Evolutionary conservation across 2,888 invertebrate species (phyloP).

Genomic region (Nephrotoma flavescens): DNA sequence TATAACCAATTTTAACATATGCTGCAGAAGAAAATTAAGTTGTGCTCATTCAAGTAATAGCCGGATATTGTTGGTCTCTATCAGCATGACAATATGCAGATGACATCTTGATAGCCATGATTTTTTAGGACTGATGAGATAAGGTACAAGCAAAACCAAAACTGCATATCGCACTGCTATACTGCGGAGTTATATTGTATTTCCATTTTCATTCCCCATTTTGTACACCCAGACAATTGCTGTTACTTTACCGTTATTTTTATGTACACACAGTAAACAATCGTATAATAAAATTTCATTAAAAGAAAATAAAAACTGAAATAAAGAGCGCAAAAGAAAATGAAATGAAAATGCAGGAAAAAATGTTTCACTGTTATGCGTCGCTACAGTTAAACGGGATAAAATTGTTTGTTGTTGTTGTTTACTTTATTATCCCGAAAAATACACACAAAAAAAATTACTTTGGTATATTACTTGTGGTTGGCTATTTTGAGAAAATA

Average conservation of each 20-base stretch:
- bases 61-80: too few species aligned
- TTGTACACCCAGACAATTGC: background rate
- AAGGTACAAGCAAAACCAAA: too few species aligned
- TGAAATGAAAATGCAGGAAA: background rate
- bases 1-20: too few species aligned
- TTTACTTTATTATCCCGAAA: background rate
- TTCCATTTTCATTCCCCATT: too few species aligned
- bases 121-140: too few species aligned
- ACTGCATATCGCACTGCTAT: too few species aligned
- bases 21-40: too few species aligned
- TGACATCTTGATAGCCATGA: too few species aligned
- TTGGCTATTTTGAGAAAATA: background rate
- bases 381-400: background rate
- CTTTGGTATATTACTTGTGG: background rate
- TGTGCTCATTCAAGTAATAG: too few species aligned
- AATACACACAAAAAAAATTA: background rate
- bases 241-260: background rate
- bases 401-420: background rate
- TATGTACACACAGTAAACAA: background rate
- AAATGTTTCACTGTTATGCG: background rate
- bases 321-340: background rate
- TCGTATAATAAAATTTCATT: background rate
- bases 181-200: too few species aligned
- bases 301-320: background rate
- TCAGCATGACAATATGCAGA: too few species aligned